Evolutionary conservation across 2,113 vertebrate species (phyloP).

Genomic region (Murina feae): DNA sequence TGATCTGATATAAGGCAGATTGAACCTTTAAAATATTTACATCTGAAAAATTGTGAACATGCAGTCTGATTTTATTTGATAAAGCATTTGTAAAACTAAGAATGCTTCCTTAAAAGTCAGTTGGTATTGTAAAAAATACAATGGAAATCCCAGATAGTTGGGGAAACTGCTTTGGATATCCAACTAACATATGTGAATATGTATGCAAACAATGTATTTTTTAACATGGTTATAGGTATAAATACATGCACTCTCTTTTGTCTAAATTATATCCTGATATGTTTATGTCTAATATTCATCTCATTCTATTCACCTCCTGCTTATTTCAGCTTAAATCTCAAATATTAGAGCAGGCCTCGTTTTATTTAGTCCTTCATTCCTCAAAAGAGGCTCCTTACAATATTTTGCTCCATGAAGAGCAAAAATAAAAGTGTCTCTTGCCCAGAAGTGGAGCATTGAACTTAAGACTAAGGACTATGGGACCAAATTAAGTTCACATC

Average conservation of each 20-base stretch:
- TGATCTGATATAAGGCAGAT: conserved; percentile 67
- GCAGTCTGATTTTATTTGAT: conserved; percentile 50
- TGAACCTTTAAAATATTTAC: conserved; percentile 69
- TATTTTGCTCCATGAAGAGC: neutral
- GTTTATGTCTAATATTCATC: neutral
- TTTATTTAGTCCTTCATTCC: neutral
- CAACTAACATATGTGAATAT: neutral
- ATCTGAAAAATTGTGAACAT: conserved; percentile 64
- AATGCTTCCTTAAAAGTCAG: conserved; percentile 50
- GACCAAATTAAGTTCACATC: neutral
- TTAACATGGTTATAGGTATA: neutral
- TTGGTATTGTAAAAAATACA: conserved; percentile 19
- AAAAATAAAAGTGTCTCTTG: neutral
- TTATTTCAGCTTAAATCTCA: conserved; percentile 14
- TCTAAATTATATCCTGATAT: conserved; percentile 15
- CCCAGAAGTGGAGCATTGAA: neutral
- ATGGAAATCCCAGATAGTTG: neutral
- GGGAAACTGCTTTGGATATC: neutral
- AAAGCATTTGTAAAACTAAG: conserved; percentile 40
- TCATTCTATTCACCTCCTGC: neutral
- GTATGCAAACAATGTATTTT: neutral
- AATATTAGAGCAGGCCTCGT: neutral
- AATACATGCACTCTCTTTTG: neutral
- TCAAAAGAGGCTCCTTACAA: neutral
- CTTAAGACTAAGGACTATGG: neutral